Evolutionary conservation across 2,113 vertebrate species (phyloP).

Genomic region (Perca schrenkii): DNA sequence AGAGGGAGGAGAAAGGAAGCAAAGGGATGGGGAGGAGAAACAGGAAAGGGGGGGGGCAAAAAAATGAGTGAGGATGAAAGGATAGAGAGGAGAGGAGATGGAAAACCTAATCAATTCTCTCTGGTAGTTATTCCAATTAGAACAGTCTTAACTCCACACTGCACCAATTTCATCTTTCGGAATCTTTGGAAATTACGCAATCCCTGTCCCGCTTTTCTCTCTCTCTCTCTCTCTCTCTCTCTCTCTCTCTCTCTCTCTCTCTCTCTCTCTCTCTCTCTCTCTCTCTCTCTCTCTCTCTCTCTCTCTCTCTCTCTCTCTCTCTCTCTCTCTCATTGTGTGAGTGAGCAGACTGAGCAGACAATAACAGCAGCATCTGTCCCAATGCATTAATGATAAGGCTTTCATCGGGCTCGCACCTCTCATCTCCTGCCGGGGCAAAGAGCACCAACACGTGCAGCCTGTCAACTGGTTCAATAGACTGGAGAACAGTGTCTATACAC

Average conservation of each 20-base stretch:
- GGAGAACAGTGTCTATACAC: constrained; percentile 32
- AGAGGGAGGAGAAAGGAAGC: constrained; percentile 49
- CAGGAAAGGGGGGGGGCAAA: constrained; percentile 1
- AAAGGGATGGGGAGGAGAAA: constrained; percentile 31
- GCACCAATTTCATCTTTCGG: constrained; percentile 57
- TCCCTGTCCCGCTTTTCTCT: background rate
- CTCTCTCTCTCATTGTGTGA: constrained; percentile 38
- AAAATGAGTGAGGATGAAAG: constrained; percentile 67
- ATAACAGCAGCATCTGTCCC: constrained; percentile 71
- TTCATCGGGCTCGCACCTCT: constrained; percentile 69
- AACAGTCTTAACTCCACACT: constrained; percentile 49
- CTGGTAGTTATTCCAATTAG: constrained; percentile 68
- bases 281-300: no score
- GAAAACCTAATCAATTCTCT: constrained; percentile 73
- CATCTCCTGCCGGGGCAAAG: constrained; percentile 62
- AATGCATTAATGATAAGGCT: constrained; percentile 76
- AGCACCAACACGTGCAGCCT: constrained; percentile 56
- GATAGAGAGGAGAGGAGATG: constrained; percentile 64
- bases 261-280: no score
- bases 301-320: no score
- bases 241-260: no score
- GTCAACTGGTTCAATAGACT: constrained; percentile 59
- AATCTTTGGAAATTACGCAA: constrained; percentile 49
- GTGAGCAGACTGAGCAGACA: constrained; percentile 44
- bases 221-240: no score